phyloP scores from a whole-genome alignment of 2,888 invertebrate species.

The Copidosoma aretas region DNA sequence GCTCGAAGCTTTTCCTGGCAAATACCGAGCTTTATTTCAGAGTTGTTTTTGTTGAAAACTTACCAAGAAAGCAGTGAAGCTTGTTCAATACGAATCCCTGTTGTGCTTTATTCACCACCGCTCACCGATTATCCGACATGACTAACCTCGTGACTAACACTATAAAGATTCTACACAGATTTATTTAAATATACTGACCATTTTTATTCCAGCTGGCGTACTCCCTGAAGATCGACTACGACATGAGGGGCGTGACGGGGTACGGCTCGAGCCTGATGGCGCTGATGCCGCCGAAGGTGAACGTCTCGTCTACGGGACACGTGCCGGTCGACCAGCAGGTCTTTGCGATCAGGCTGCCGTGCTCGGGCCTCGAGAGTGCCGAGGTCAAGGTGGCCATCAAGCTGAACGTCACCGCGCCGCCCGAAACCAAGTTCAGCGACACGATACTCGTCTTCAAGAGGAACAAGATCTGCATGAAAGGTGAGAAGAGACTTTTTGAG shows the following conservation, averaged over 20 bases:
- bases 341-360: slow-evolving; percentile 80
- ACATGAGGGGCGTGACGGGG: slow-evolving; percentile 69
- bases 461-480: slow-evolving; percentile 87
- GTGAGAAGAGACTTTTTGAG: slow-evolving; percentile 58
- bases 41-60: too few relatives aligned
- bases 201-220: slow-evolving; percentile 72
- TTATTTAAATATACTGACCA: too few relatives aligned
- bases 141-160: too few relatives aligned
- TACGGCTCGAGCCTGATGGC: slow-evolving; percentile 63
- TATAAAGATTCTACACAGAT: too few relatives aligned
- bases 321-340: slow-evolving; percentile 81
- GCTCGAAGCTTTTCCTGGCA: too few relatives aligned
- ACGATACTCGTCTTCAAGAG: slow-evolving; percentile 79
- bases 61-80: too few relatives aligned
- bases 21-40: too few relatives aligned
- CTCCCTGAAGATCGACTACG: slow-evolving; percentile 78
- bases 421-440: slow-evolving; percentile 72
- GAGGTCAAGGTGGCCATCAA: slow-evolving; percentile 84
- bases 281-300: slow-evolving; percentile 80
- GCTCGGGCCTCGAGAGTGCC: slow-evolving; percentile 80
- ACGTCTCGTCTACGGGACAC: slow-evolving; percentile 80
- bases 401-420: slow-evolving; percentile 78
- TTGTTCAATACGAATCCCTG: too few relatives aligned
- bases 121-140: too few relatives aligned
- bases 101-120: too few relatives aligned